These are phyloP conservation scores for Vanessa tameamea DNA, from an alignment of 1,140 invertebrate genomes.

Conservation along the genomic window DNA sequence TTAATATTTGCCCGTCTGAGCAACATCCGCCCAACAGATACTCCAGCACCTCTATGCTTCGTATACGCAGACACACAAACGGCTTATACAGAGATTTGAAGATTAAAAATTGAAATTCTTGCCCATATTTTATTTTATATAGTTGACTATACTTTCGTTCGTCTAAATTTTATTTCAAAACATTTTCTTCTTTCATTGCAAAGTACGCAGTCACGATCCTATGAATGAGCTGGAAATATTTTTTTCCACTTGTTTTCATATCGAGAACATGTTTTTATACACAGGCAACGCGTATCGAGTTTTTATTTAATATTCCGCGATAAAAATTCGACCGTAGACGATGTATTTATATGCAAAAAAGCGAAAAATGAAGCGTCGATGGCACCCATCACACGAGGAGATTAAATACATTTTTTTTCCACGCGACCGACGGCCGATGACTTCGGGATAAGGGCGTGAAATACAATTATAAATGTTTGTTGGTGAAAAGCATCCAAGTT, in stretches of 20 bases:
- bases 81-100: no score
- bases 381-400: constrained; percentile 21
- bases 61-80: not conserved
- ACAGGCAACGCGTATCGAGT: not conserved
- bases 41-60: not conserved
- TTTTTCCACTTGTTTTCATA: not conserved
- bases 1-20: constrained; percentile 13
- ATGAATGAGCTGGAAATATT: not conserved
- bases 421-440: constrained; percentile 18
- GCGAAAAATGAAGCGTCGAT: constrained; percentile 24
- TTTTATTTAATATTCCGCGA: constrained; percentile 33
- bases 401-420: constrained; percentile 37
- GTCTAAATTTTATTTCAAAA: no score
- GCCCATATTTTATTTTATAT: no score
- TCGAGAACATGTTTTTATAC: not conserved
- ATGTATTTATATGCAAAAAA: constrained; percentile 39
- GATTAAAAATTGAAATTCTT: no score
- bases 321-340: constrained; percentile 27
- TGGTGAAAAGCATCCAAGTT: not conserved
- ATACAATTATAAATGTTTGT: not conserved
- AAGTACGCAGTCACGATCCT: not conserved
- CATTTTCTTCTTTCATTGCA: no score
- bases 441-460: constrained; percentile 8
- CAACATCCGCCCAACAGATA: constrained; percentile 1
- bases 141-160: no score